phyloP scores from a whole-genome alignment of 2,888 invertebrate species.

The Panopea generosa region DNA sequence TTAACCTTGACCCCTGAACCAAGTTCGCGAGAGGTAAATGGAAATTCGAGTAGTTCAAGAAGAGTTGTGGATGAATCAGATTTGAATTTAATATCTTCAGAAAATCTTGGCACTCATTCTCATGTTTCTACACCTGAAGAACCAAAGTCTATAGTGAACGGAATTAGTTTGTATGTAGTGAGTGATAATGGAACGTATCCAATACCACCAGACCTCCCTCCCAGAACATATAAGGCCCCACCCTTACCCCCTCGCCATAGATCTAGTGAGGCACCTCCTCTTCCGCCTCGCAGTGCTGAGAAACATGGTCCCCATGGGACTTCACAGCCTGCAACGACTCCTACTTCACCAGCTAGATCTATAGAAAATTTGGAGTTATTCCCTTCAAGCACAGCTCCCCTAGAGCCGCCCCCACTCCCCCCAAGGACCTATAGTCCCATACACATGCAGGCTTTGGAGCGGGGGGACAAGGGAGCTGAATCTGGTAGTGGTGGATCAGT shows the following conservation, averaged over 20 bases:
- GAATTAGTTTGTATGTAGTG: constrained; percentile 17
- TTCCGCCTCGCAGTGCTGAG: constrained; percentile 72
- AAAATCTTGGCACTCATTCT: not conserved
- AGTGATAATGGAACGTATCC: constrained; percentile 31
- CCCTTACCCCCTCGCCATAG: constrained; percentile 76
- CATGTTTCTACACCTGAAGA: constrained; percentile 8
- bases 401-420: constrained; percentile 78
- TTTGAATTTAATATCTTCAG: not conserved
- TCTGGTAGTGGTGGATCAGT: constrained; percentile 59
- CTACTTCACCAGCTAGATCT: constrained; percentile 49
- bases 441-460: constrained; percentile 61
- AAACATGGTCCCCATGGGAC: constrained; percentile 53
- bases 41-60: not conserved
- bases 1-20: constrained; percentile 31
- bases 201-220: constrained; percentile 75
- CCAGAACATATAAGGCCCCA: constrained; percentile 79
- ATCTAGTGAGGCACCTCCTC: constrained; percentile 74
- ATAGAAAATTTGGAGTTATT: constrained; percentile 54
- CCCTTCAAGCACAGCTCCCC: constrained; percentile 20
- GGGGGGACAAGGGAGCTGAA: constrained; percentile 48
- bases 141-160: constrained; percentile 2
- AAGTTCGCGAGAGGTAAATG: constrained; percentile 1
- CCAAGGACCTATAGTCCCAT: constrained; percentile 81
- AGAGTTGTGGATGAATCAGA: not conserved
- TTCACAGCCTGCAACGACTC: constrained; percentile 43